Evolutionary conservation across 1,140 invertebrate species (phyloP), one percentile per base, ranked within the genome.

Genomic region (Anastrepha obliqua): DNA sequence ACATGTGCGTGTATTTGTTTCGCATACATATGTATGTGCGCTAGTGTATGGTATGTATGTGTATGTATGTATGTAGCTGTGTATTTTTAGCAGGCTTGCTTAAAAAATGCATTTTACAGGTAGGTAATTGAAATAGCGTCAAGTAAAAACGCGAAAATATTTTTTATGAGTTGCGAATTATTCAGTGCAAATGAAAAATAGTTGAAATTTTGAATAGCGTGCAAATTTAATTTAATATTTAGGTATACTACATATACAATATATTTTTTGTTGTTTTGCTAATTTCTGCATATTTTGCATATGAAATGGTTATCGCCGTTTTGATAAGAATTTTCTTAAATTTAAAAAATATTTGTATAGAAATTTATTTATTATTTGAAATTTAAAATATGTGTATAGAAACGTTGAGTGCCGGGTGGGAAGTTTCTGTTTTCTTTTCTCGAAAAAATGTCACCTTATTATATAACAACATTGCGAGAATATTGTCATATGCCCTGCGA

Each of bases 151-250:
- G 74, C n/a, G 74, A 81, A 81, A 81, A 81, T 81, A 81, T 81
- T 81, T 81, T 81, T 81, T 58, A 81, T 8, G 74, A 81, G 74
- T 81, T 81, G 74, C 47, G 47, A 81, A 81, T 81, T 58, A 55
- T n/a, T 55, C 47, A 81, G 47, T 81, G 47, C 44, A 81, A 55
- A 55, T 81, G n/a, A 81, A 81, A 81, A 78, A 55, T 29, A 7
- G 17, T 81, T 8, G 74, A 20, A 20, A 81, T 55, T 55, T 5
- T 55, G 47, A 81, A 58, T 81, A 29, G n/a, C 74, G 74, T 81
- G 74, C 44, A 74, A 74, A 74, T 70, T 39, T 29, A 13, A 0
- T 29, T 74, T 47, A 0, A 74, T n/a, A 74, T n/a, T 29, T 74
- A n/a, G n/a, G n/a, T n/a, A n/a, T 74, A 15, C 44, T 74, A 3